phyloP scores from a whole-genome alignment of 2,797 vertebrate species.

The Poecilia picta region DNA sequence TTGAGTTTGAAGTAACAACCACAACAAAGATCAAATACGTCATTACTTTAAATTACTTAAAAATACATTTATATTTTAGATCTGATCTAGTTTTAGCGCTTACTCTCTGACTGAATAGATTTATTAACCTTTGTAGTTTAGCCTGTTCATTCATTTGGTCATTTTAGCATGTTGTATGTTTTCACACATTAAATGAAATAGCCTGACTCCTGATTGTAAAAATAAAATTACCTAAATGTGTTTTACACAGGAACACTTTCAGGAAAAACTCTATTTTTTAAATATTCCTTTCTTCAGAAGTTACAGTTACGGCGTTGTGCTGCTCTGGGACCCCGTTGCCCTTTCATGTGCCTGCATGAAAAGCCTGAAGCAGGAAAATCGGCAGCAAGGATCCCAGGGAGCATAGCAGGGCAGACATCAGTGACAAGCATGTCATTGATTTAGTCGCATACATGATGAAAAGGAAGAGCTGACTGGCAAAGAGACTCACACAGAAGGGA shows the following conservation, averaged over 20 bases:
- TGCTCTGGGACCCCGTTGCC: not conserved
- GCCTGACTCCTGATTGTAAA: not conserved
- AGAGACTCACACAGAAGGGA: not conserved
- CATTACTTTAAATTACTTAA: not conserved
- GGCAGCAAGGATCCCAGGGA: not conserved
- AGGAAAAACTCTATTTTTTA: not conserved
- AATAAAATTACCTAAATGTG: not conserved
- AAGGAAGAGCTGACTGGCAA: slow-evolving; percentile 3
- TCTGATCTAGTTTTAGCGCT: not conserved
- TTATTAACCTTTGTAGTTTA: not conserved
- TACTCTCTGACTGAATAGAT: not conserved
- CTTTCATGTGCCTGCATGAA: not conserved
- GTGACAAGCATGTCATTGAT: slow-evolving; percentile 11
- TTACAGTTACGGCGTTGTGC: not conserved
- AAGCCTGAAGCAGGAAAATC: not conserved
- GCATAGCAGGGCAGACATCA: not conserved
- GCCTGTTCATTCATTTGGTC: not conserved
- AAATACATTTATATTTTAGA: not conserved
- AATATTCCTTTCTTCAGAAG: not conserved
- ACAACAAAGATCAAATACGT: not conserved
- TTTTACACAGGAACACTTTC: not conserved
- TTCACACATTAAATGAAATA: not conserved
- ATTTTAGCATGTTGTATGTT: not conserved
- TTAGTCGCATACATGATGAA: slow-evolving; percentile 11
- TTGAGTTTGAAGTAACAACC: not conserved